A percentile compares a stretch with the other conserved stretches of the same genome.
phyloP scores from a whole-genome alignment of 1,140 invertebrate genomes.

The Drosophila elegans region DNA sequence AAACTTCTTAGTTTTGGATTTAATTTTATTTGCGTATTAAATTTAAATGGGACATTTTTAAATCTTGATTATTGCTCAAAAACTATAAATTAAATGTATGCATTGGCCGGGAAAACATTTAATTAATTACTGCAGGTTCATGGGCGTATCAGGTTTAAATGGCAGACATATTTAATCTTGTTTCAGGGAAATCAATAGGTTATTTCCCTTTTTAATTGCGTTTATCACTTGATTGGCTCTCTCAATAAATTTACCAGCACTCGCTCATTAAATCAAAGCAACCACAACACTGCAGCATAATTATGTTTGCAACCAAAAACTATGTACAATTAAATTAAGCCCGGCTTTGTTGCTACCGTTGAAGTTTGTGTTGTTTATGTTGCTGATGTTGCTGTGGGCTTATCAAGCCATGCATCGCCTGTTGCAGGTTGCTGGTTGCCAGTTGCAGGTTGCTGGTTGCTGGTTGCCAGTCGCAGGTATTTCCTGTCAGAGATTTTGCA shows the following conservation, averaged over 20 bases:
- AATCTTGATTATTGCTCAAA: no score
- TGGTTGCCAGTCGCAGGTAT: constrained; percentile 65
- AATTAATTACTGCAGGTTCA: neutral
- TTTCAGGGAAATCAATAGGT: neutral
- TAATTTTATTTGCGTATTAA: no score
- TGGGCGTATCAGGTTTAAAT: neutral
- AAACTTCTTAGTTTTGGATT: no score
- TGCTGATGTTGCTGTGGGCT: constrained; percentile 29
- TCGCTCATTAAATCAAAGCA: constrained; percentile 46
- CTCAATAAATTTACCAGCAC: constrained; percentile 12
- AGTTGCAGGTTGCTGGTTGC: constrained; percentile 10
- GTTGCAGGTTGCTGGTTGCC: constrained; percentile 45
- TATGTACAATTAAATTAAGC: constrained; percentile 80
- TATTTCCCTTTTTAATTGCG: constrained; percentile 6
- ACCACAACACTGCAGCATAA: constrained; percentile 60
- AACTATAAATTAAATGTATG: no score
- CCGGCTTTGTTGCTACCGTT: constrained; percentile 39
- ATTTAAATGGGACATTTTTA: no score
- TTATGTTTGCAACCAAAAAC: constrained; percentile 78
- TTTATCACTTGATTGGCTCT: constrained; percentile 20
- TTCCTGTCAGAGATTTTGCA: constrained; percentile 82
- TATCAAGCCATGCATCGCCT: constrained; percentile 56
- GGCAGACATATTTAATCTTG: neutral
- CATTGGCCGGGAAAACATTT: no score
- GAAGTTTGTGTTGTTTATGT: constrained; percentile 21